Percentiles rank a stretch among this genome's conserved stretches.
Evolutionary conservation across 2,888 invertebrate species (phyloP).

Genomic region (Spialia ferax): DNA sequence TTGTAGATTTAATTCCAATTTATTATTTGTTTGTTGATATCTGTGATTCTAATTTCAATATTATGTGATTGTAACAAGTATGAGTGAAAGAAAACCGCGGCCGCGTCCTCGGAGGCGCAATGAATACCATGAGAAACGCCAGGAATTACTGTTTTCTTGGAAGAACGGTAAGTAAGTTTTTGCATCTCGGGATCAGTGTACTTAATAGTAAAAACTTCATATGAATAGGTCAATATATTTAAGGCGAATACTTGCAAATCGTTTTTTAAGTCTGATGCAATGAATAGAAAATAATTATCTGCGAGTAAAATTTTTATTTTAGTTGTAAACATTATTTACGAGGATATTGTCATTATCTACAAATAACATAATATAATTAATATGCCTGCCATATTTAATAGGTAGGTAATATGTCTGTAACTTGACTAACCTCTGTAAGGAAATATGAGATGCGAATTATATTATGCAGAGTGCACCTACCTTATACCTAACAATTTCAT

Average conservation of each 20-base stretch:
- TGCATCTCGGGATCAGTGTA: background rate
- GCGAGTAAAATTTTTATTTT: background rate
- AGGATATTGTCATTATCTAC: too few relatives aligned
- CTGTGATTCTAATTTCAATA: conserved; percentile 59
- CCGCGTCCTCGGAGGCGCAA: conserved; percentile 74
- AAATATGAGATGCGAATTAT: too few relatives aligned
- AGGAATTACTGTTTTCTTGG: conserved; percentile 78
- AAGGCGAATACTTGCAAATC: background rate
- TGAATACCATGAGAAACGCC: conserved; percentile 71
- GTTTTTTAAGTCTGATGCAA: background rate
- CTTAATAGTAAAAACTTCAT: background rate
- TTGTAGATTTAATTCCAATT: conserved; percentile 48
- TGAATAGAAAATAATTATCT: background rate
- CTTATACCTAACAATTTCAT: too few relatives aligned
- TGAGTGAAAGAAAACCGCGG: conserved; percentile 69
- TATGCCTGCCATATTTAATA: too few relatives aligned
- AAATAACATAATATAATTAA: too few relatives aligned
- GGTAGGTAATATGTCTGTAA: too few relatives aligned
- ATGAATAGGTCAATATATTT: background rate
- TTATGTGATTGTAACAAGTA: conserved; percentile 51
- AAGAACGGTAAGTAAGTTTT: conserved; percentile 79
- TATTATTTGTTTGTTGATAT: conserved; percentile 1
- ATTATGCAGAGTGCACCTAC: too few relatives aligned
- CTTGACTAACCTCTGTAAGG: too few relatives aligned
- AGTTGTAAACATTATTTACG: too few relatives aligned